A percentile compares a stretch with the other conserved stretches of the same genome.
phyloP scores from a whole-genome alignment of 2,888 invertebrate species.

The Prenolepis imparis region DNA sequence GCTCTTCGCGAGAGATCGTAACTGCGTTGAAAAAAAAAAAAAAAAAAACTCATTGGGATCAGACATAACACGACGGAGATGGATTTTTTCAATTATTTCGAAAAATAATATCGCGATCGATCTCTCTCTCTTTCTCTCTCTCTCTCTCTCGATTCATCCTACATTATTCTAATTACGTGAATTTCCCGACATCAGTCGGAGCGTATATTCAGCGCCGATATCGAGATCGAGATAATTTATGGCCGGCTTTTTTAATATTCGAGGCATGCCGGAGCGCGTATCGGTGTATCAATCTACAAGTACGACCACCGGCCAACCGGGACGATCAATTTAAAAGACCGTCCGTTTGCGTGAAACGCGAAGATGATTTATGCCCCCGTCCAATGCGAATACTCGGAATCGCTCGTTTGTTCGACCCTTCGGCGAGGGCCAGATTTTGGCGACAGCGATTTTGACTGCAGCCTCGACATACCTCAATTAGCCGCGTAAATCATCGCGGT shows the following conservation, averaged over 20 bases:
- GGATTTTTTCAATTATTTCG: neutral
- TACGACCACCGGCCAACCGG: slow-evolving; percentile 43
- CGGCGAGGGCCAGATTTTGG: slow-evolving; percentile 35
- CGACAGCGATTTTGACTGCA: slow-evolving; percentile 40
- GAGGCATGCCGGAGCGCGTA: slow-evolving; percentile 29
- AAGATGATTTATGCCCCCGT: slow-evolving; percentile 67
- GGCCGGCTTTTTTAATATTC: slow-evolving; percentile 29
- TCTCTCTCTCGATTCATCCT: neutral
- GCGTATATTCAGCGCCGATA: neutral
- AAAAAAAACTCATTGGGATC: neutral
- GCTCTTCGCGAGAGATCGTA: neutral
- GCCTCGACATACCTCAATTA: slow-evolving; percentile 50
- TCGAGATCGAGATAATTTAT: slow-evolving; percentile 37
- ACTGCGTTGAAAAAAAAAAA: neutral
- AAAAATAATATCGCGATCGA: slow-evolving; percentile 1
- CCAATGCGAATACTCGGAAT: slow-evolving; percentile 54
- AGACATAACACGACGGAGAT: neutral
- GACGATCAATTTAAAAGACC: slow-evolving; percentile 70
- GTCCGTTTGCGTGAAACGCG: slow-evolving; percentile 61
- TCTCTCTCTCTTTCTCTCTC: neutral
- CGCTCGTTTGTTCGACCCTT: slow-evolving; percentile 29
- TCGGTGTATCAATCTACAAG: slow-evolving; percentile 37
- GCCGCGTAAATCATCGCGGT: slow-evolving; percentile 60
- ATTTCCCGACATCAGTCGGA: neutral
- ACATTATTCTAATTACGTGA: slow-evolving; percentile 21